These are phyloP conservation scores for Lethrus apterus DNA, from an alignment of 1,140 invertebrate genomes.

Conservation along the genomic window DNA sequence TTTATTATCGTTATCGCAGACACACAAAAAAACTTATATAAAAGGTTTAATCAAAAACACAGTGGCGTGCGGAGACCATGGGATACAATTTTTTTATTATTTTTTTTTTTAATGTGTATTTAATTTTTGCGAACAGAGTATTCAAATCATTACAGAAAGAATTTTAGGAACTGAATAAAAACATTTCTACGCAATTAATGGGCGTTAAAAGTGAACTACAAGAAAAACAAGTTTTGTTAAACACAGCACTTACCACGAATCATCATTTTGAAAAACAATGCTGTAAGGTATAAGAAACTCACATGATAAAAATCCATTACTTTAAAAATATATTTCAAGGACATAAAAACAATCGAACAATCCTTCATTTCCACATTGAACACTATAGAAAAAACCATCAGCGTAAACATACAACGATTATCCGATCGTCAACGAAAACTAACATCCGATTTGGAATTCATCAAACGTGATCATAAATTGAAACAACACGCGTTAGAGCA, in stretches of 20 bases:
- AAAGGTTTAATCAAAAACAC: no score
- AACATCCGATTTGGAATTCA: background rate
- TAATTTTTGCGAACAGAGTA: no score
- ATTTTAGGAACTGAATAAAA: no score
- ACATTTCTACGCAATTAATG: background rate
- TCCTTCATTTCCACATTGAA: background rate
- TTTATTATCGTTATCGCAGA: no score
- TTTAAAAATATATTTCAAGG: background rate
- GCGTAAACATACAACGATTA: background rate
- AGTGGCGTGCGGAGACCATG: no score
- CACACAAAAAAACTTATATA: no score
- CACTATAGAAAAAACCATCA: background rate
- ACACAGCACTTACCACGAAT: background rate
- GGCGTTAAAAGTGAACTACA: background rate
- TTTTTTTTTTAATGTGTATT: no score
- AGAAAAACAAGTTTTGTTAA: slow-evolving; percentile 4
- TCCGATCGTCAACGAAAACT: background rate
- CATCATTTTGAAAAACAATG: background rate
- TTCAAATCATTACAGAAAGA: no score
- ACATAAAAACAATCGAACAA: background rate
- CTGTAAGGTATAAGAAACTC: slow-evolving; percentile 1
- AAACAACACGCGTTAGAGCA: background rate
- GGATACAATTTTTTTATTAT: no score
- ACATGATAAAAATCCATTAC: background rate
- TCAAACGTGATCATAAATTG: slow-evolving; percentile 4